These are phyloP conservation scores for Romanogobio albipinnatus DNA, from an alignment of 2,113 vertebrate genomes.

Conservation along the genomic window DNA sequence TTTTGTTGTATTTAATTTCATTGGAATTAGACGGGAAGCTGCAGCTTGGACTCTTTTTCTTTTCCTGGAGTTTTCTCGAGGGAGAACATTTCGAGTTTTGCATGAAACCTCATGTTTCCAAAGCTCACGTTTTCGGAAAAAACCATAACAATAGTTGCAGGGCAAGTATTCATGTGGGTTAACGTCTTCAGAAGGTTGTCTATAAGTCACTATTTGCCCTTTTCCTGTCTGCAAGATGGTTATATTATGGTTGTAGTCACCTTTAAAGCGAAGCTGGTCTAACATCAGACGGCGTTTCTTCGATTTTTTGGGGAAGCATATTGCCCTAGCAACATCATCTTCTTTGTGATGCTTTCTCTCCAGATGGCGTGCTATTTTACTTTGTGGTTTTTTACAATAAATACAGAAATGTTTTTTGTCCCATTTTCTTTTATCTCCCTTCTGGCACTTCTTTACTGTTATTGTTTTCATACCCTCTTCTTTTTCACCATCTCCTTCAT, in stretches of 20 bases:
- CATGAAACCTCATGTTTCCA: not conserved
- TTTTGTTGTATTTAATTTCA: not conserved
- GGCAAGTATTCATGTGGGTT: not conserved
- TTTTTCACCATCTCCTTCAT: not conserved
- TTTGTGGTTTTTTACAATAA: not conserved
- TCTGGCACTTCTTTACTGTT: not conserved
- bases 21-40: not conserved
- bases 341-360: not conserved
- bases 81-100: not conserved
- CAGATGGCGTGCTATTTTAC: not conserved
- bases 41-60: not conserved
- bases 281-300: not conserved
- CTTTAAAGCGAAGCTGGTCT: not conserved
- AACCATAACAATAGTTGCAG: not conserved
- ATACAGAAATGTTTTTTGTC: constrained; percentile 1
- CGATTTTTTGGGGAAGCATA: not conserved
- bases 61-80: not conserved
- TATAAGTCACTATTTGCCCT: not conserved
- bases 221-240: not conserved
- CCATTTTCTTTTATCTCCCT: not conserved
- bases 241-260: not conserved
- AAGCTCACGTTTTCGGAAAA: not conserved
- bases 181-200: not conserved
- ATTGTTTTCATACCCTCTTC: not conserved
- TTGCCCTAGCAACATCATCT: not conserved